These are phyloP conservation scores for Agrypnus murinus DNA, from an alignment of 2,888 invertebrate genomes.

Conservation along the genomic window DNA sequence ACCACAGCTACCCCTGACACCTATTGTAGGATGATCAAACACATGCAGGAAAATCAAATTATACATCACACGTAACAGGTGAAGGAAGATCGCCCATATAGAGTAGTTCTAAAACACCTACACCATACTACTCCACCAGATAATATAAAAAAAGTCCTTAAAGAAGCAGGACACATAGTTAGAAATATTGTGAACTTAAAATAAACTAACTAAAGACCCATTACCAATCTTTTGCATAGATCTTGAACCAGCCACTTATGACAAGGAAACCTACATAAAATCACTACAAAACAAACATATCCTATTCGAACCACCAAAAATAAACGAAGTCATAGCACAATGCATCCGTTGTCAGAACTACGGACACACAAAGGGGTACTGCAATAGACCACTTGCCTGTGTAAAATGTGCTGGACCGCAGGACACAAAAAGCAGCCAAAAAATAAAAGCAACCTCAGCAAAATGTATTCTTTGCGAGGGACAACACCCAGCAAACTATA, in stretches of 20 bases:
- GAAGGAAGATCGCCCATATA: conserved; percentile 6
- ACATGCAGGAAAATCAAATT: conserved; percentile 5
- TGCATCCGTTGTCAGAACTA: too few species aligned
- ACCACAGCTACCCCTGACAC: not conserved
- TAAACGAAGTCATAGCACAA: not conserved
- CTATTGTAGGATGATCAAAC: conserved; percentile 4
- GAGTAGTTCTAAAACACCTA: not conserved
- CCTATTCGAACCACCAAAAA: not conserved
- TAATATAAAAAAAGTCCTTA: conserved; percentile 5
- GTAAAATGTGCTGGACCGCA: not conserved
- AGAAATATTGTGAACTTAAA: not conserved
- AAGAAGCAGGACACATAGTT: not conserved
- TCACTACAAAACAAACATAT: not conserved
- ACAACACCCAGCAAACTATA: conserved; percentile 1
- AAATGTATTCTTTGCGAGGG: conserved; percentile 3
- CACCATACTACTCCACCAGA: conserved; percentile 2
- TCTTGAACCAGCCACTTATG: too few species aligned
- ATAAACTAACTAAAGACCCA: not conserved
- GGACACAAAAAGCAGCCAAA: conserved; percentile 11
- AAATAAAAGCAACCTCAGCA: not conserved
- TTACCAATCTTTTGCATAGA: not conserved
- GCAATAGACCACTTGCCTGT: not conserved
- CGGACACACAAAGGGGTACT: not conserved
- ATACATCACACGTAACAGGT: not conserved
- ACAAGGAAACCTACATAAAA: not conserved